Base-by-base conservation (phyloP, 92 coral and sea anemone species). In the Galaxea fascicularis region DNA sequence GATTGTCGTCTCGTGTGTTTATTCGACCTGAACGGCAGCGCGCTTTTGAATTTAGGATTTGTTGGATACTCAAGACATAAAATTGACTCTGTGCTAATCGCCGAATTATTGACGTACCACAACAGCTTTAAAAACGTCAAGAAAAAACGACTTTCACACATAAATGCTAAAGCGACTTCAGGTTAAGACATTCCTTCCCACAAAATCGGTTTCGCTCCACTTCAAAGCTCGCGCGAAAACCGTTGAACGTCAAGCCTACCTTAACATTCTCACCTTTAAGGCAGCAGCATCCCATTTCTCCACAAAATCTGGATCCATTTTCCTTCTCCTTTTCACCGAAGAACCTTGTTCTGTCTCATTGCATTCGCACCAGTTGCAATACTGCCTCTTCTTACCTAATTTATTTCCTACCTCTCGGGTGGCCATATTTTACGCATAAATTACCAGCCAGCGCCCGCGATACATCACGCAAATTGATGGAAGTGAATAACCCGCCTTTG, bases 211-310 rank as follows among this genome's bases (percentile, higher is more conserved):
- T 75, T 52, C 26, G 49, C 10, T 74, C 13, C 20, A 4, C 65
- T 75, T 75, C 65, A 24, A 31, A 44, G 46, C 80, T 81, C 78
- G 45, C 83, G 46, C 76, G 56, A 67, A 76, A 77, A 60, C 74
- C 29, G 56, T 54, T 57, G 25, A 66, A 24, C 41, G 53, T 27
- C 79, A 46, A 16, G 28, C 21, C 28, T 14, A 25, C 4, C 54
- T 51, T 54, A 16, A 53, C 24, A 28, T 29, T 51, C 85, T 85
- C 76, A 94, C 98, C 98, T 91, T 94, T 20, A 94, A 75, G 77
- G 98, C 98, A 12, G 98, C 93, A 49, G 95, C 98, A 56, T 94
- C 98, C 98, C 98, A 94, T 83, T 94, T 94, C 76, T 88, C 90
- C 79, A 92, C 82, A 71, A 82, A 88, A 57, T 86, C 92, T 31